These are phyloP conservation scores for Tetragnatha montana DNA, from an alignment of 2,888 invertebrate genomes.

Conservation along the genomic window DNA sequence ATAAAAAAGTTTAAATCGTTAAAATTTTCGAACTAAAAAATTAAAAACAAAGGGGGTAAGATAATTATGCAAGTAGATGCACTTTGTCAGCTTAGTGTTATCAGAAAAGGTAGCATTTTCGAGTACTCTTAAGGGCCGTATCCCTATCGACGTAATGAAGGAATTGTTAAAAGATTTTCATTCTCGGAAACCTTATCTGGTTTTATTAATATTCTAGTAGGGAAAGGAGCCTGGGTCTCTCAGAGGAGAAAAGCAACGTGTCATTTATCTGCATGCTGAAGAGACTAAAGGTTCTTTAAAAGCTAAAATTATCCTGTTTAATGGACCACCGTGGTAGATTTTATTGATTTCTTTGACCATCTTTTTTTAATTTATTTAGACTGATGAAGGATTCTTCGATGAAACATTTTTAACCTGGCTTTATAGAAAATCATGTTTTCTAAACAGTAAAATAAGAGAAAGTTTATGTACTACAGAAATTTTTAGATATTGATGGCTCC, in stretches of 20 bases:
- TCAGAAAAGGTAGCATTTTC: constrained; percentile 20
- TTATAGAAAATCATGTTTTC: no score
- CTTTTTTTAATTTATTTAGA: no score
- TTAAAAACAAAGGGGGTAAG: no score
- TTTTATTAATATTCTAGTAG: constrained; percentile 19
- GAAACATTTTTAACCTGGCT: no score
- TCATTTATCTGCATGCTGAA: constrained; percentile 53
- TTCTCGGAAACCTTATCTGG: constrained; percentile 40
- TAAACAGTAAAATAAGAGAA: no score
- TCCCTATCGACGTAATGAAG: constrained; percentile 29
- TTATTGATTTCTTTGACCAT: neutral
- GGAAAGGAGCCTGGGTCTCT: neutral
- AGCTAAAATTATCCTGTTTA: constrained; percentile 52
- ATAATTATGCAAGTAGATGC: no score
- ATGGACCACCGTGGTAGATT: constrained; percentile 51
- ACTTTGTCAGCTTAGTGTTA: neutral
- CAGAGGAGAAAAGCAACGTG: constrained; percentile 34
- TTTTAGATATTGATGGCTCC: no score
- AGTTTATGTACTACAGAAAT: no score
- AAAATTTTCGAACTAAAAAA: no score
- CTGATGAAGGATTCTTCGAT: no score
- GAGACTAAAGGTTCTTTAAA: neutral
- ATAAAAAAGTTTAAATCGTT: no score
- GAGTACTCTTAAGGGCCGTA: constrained; percentile 24
- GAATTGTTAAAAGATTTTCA: constrained; percentile 21